A percentile compares a stretch with the other conserved stretches of the same genome.
These are phyloP conservation scores for Leptinotarsa texana DNA, from an alignment of 1,140 invertebrate genomes.

Conservation along the genomic window DNA sequence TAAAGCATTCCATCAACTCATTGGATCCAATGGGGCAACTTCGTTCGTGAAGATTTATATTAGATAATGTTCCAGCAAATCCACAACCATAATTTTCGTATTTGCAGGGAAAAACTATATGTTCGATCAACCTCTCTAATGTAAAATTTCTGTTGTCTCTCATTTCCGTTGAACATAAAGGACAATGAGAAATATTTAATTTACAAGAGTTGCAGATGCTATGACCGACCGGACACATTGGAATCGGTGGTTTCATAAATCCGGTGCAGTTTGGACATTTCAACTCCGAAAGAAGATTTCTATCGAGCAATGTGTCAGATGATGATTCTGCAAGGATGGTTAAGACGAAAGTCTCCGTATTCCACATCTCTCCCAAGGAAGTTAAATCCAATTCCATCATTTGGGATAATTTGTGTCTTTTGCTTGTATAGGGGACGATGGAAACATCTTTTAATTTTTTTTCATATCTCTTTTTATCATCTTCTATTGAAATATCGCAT, in stretches of 20 bases:
- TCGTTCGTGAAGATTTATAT: constrained; percentile 29
- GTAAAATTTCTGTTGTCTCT: constrained; percentile 57
- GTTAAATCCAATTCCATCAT: not conserved
- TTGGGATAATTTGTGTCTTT: not conserved
- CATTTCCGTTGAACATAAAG: constrained; percentile 58
- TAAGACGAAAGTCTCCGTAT: not conserved
- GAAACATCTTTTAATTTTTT: not conserved
- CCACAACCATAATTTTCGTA: constrained; percentile 27
- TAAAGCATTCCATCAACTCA: constrained; percentile 10
- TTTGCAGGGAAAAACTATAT: constrained; percentile 31
- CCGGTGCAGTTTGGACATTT: constrained; percentile 64
- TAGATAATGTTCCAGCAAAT: constrained; percentile 19
- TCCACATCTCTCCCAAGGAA: not conserved
- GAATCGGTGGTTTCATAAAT: constrained; percentile 60
- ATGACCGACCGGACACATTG: constrained; percentile 59
- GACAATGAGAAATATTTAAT: constrained; percentile 55
- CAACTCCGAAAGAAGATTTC: constrained; percentile 56
- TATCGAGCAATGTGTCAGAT: constrained; percentile 15
- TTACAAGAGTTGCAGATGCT: constrained; percentile 58
- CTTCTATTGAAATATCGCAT: not conserved
- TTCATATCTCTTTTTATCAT: not conserved
- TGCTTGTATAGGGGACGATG: not conserved
- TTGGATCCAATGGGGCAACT: constrained; percentile 27
- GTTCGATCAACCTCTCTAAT: constrained; percentile 48
- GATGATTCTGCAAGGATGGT: not conserved